Evolutionary conservation across 2,797 vertebrate genomes (phyloP).

Genomic region (Anas acuta): DNA sequence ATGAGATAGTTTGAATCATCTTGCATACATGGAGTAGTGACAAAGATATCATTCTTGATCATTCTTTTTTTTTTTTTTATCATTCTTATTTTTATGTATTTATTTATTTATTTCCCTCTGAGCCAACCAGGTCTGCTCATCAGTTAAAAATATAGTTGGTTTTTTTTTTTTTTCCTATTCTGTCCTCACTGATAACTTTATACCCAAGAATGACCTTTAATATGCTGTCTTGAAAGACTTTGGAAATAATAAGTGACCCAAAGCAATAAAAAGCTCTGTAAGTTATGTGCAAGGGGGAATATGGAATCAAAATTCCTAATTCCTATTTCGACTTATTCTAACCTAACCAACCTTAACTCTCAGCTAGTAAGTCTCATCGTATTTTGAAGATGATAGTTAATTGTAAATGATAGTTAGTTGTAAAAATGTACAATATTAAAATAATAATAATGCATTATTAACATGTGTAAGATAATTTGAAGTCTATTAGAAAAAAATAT

Average conservation of each 20-base stretch:
- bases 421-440: background rate
- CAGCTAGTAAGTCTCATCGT: background rate
- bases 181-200: background rate
- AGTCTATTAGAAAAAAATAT: background rate
- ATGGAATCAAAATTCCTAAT: background rate
- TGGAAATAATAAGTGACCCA: background rate
- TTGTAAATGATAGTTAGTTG: background rate
- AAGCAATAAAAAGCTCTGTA: background rate
- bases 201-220: conserved; percentile 31
- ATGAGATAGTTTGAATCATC: background rate
- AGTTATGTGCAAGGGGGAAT: background rate
- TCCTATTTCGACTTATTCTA: background rate
- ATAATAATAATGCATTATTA: background rate
- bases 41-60: conserved; percentile 15
- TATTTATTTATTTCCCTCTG: background rate
- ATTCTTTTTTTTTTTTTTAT: background rate
- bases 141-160: background rate
- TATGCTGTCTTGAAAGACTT: background rate
- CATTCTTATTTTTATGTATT: too few species aligned
- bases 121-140: background rate
- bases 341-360: background rate
- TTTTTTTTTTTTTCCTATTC: background rate
- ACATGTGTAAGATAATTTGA: background rate
- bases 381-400: background rate
- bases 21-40: background rate